A percentile compares a stretch with the other conserved stretches of the same genome.
Evolutionary conservation across 30 jellyfish, hydroid and myxozoan genomes (phyloP).

Genomic region (Aurelia sp.): DNA sequence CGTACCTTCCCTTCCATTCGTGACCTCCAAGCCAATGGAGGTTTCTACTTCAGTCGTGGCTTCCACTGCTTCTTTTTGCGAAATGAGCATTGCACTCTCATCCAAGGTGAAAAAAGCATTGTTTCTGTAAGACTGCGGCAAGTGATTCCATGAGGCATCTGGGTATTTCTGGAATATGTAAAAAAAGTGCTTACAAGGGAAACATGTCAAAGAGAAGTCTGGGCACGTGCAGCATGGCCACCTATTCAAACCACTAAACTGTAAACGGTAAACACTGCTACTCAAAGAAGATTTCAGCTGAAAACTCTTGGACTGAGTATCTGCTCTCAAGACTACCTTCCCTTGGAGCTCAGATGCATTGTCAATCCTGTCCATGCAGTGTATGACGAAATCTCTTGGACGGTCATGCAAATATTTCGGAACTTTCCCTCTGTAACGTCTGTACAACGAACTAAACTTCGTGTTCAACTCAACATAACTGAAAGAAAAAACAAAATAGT

Average conservation of each 20-base stretch:
- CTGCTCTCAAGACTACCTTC: background rate
- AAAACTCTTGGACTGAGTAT: background rate
- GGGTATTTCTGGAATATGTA: conserved; percentile 4
- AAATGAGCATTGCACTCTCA: conserved; percentile 1
- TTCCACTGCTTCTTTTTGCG: background rate
- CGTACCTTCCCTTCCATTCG: no score
- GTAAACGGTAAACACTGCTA: background rate
- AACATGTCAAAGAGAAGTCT: conserved; percentile 1
- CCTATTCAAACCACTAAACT: background rate
- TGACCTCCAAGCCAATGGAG: no score
- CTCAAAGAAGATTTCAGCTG: background rate
- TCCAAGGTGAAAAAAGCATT: conserved; percentile 1
- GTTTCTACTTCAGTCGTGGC: background rate
- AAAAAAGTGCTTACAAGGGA: conserved; percentile 31
- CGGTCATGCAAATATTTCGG: conserved; percentile 23
- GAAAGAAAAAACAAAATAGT: background rate
- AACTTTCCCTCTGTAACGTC: conserved; percentile 1
- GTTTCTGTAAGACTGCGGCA: background rate
- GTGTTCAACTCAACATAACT: conserved; percentile 24
- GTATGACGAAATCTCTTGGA: conserved; percentile 9
- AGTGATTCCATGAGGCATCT: conserved; percentile 2
- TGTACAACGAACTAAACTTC: background rate
- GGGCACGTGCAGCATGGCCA: conserved; percentile 20
- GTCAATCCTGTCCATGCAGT: conserved; percentile 7
- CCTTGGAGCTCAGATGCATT: background rate